phyloP scores from a whole-genome alignment of 2,113 vertebrate species.

The Microtus oregoni region DNA sequence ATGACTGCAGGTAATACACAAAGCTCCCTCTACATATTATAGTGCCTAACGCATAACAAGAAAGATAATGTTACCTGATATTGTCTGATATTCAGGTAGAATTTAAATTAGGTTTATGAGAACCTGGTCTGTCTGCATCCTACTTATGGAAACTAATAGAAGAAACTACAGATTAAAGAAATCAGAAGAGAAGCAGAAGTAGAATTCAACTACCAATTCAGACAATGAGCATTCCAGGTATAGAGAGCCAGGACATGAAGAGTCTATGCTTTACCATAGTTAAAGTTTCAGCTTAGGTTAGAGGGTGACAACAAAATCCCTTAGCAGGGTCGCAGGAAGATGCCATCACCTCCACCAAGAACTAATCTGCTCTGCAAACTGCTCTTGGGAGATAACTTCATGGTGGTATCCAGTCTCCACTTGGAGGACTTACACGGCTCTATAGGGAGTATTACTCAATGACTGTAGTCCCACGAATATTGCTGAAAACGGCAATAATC shows the following conservation, averaged over 20 bases:
- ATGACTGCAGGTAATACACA: neutral
- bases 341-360: neutral
- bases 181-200: neutral
- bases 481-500: neutral
- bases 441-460: neutral
- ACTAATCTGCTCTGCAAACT: neutral
- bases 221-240: neutral
- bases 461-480: neutral
- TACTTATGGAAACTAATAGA: neutral
- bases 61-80: neutral
- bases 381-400: neutral
- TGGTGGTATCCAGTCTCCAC: no score
- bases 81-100: neutral
- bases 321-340: neutral
- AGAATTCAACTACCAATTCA: neutral
- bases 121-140: neutral
- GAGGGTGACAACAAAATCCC: neutral
- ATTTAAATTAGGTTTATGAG: neutral
- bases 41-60: neutral
- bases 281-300: neutral
- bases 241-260: neutral
- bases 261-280: neutral
- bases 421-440: neutral
- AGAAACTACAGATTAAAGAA: conserved; percentile 12
- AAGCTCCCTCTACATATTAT: neutral